These are phyloP conservation scores for Heliconius nattereri DNA, from an alignment of 1,140 invertebrate genomes.

Conservation along the genomic window DNA sequence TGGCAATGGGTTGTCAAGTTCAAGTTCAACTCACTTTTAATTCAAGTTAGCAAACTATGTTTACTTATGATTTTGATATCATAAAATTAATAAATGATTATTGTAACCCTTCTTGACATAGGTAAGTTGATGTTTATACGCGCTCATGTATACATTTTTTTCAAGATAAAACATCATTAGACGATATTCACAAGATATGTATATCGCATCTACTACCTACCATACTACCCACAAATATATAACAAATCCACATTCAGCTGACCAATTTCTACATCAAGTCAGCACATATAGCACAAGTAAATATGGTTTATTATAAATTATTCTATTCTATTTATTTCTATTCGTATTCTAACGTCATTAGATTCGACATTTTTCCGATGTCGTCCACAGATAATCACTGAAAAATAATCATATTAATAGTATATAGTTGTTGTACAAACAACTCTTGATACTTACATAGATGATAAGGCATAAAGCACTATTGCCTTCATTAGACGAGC, in stretches of 20 bases:
- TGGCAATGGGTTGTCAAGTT: neutral
- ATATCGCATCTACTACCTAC: constrained; percentile 7
- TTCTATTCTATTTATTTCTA: neutral
- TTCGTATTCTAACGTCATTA: neutral
- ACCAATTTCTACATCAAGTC: constrained; percentile 6
- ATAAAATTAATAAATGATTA: neutral
- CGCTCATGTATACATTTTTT: neutral
- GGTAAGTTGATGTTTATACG: neutral
- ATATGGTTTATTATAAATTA: constrained; percentile 5
- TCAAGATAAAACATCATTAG: constrained; percentile 6
- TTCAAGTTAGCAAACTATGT: neutral
- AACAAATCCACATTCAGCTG: neutral
- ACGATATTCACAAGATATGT: constrained; percentile 1
- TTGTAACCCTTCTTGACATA: neutral
- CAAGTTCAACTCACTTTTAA: neutral
- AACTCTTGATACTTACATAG: neutral
- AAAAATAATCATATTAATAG: neutral
- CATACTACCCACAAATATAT: constrained; percentile 8
- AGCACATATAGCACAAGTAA: constrained; percentile 1
- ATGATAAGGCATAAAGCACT: neutral
- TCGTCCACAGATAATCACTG: neutral
- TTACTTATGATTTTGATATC: neutral
- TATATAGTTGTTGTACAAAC: neutral
- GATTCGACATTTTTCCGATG: neutral
- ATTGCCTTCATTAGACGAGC: neutral